These are phyloP conservation scores for Protobothrops mucrosquamatus DNA, from an alignment of 2,113 vertebrate species.

Conservation along the genomic window DNA sequence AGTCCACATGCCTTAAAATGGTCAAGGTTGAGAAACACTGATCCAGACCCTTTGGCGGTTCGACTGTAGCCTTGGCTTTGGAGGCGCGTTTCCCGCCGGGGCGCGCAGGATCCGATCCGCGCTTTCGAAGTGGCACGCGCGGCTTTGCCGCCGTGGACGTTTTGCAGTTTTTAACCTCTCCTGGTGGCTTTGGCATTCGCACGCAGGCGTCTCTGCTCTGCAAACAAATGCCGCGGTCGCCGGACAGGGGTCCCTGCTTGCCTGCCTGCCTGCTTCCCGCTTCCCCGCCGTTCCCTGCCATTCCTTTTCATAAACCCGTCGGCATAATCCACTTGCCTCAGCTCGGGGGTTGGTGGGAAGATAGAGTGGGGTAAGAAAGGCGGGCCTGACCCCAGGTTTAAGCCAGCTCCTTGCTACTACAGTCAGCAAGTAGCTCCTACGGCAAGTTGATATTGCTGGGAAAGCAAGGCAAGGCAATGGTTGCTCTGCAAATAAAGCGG, in stretches of 20 bases:
- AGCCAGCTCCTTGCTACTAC: neutral
- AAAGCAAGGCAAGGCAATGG: conserved; percentile 48
- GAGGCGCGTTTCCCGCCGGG: neutral
- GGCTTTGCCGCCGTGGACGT: conserved; percentile 54
- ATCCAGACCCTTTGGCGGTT: too few relatives aligned
- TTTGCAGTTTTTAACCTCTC: conserved; percentile 59
- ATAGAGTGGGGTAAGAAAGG: conserved; percentile 51
- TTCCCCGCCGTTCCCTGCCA: conserved; percentile 14
- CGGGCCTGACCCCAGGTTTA: neutral
- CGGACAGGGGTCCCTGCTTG: conserved; percentile 66
- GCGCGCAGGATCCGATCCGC: conserved; percentile 39
- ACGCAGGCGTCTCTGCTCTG: conserved; percentile 65
- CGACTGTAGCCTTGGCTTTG: too few relatives aligned
- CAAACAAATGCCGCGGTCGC: conserved; percentile 69
- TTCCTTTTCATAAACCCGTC: neutral
- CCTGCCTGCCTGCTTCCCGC: neutral
- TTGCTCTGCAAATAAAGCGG: conserved; percentile 46
- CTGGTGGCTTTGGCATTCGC: conserved; percentile 65
- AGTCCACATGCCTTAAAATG: too few relatives aligned
- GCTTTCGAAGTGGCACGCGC: conserved; percentile 39
- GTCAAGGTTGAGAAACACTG: too few relatives aligned
- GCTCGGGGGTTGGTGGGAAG: conserved; percentile 39
- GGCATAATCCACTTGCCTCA: conserved; percentile 46
- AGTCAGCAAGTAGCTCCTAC: conserved; percentile 54
- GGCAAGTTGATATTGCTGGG: conserved; percentile 44